Conservation (phyloP, 2,113 vertebrate species). For the Lasiurus borealis region DNA sequence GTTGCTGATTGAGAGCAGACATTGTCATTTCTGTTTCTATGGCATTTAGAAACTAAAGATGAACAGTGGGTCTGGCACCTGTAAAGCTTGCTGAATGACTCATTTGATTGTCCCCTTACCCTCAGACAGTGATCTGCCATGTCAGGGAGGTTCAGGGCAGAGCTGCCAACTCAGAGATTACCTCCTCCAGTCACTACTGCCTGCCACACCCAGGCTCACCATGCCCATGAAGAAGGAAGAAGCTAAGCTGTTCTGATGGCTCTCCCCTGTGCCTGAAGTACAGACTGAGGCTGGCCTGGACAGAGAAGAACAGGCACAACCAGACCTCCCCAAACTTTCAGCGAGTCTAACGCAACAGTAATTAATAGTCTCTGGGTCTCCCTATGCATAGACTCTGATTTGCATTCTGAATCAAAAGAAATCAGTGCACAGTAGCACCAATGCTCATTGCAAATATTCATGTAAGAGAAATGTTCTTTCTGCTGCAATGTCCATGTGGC, state of each 20-base stretch:
- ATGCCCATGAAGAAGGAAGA: neutral
- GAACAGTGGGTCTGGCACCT: neutral
- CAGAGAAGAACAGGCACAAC: neutral
- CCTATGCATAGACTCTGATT: neutral
- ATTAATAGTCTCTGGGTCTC: neutral
- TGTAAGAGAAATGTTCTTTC: neutral
- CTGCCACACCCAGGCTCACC: too few species aligned
- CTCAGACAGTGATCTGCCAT: too few species aligned
- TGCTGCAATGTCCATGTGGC: neutral
- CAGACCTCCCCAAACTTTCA: neutral
- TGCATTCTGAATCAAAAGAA: neutral
- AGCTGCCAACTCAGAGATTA: too few species aligned
- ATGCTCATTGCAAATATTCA: neutral
- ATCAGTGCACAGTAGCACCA: neutral
- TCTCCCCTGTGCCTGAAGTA: neutral
- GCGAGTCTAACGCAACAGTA: neutral
- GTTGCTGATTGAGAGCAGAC: neutral
- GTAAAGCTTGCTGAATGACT: neutral
- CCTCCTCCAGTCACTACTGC: neutral
- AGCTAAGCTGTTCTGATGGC: too few species aligned
- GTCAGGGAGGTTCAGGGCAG: neutral
- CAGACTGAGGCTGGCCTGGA: neutral
- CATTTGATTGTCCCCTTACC: neutral
- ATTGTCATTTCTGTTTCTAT: slow-evolving; percentile 24
- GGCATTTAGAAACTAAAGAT: neutral